Conservation (phyloP, 2,797 vertebrate species). For the Peromyscus eremicus region DNA sequence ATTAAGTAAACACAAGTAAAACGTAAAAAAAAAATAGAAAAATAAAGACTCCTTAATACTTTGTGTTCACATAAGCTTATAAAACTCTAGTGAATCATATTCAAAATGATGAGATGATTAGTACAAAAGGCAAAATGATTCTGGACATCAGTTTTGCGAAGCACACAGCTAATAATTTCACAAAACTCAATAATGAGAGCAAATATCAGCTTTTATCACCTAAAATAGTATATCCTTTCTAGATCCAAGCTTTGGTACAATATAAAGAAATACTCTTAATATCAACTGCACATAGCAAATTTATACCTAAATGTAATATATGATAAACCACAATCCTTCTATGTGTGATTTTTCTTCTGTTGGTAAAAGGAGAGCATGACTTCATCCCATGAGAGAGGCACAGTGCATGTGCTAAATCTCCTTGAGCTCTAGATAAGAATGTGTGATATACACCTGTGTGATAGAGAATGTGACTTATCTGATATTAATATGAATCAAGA, state of each 20-base stretch:
- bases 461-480: background rate
- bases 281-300: background rate
- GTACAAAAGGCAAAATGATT: background rate
- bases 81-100: background rate
- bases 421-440: background rate
- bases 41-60: background rate
- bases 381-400: background rate
- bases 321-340: constrained; percentile 10
- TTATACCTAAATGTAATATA: background rate
- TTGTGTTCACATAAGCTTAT: background rate
- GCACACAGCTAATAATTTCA: background rate
- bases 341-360: background rate
- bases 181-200: background rate
- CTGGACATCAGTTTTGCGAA: background rate
- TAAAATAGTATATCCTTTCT: background rate
- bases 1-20: constrained; percentile 7
- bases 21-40: background rate
- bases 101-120: background rate
- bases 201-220: background rate
- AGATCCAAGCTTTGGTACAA: background rate
- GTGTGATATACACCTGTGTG: background rate
- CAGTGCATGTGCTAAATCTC: background rate
- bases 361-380: background rate
- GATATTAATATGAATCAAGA: background rate
- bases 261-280: constrained; percentile 46